phyloP scores from a whole-genome alignment of 2,797 vertebrate genomes.

The Notolabrus celidotus region DNA sequence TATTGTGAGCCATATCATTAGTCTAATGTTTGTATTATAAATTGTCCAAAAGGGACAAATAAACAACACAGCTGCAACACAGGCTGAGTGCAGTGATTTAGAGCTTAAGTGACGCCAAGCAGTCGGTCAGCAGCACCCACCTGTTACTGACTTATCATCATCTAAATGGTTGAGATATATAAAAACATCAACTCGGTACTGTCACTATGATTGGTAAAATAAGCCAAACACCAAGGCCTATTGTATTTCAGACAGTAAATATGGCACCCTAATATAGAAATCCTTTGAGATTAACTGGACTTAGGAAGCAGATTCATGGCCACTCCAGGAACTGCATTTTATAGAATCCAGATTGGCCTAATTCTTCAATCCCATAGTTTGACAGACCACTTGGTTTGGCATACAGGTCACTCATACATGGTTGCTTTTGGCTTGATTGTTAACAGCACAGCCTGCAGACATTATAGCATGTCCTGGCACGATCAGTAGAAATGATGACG shows the following conservation, averaged over 20 bases:
- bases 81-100: too few relatives aligned
- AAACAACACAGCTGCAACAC: too few relatives aligned
- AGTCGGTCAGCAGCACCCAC: too few relatives aligned
- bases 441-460: constrained; percentile 12
- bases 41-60: too few relatives aligned
- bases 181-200: too few relatives aligned
- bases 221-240: neutral
- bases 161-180: too few relatives aligned
- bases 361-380: neutral
- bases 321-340: neutral
- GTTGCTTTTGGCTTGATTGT: constrained; percentile 35
- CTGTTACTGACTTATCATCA: too few relatives aligned
- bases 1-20: too few relatives aligned
- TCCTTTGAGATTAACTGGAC: neutral
- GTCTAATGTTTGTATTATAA: too few relatives aligned
- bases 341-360: neutral
- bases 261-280: neutral
- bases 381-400: constrained; percentile 9
- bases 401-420: neutral
- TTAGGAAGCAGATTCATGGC: neutral
- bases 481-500: constrained; percentile 11
- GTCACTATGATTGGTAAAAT: neutral
- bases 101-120: too few relatives aligned
- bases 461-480: constrained; percentile 13
- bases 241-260: neutral